Evolutionary conservation across 1,140 invertebrate genomes (phyloP), one percentile per base, ranked within the genome.

Genomic region (Ips typographus): DNA sequence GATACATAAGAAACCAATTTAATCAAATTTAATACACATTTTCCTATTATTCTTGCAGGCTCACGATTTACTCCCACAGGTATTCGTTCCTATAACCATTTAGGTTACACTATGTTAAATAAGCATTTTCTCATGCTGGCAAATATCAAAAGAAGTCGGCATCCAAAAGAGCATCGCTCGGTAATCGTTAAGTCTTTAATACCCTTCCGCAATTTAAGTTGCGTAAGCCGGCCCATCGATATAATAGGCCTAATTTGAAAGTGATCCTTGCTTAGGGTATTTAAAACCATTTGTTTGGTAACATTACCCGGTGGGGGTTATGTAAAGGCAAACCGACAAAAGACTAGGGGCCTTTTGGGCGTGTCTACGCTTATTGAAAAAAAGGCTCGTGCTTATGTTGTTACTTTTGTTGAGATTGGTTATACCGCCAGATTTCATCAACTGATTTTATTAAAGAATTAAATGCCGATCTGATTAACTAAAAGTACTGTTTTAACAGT

Each of bases 171-270:
- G 38, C 39, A 59, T 59, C 57, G 8, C n/a, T 5, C 37, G 6
- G 44, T 39, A 56, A 56, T 37, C 40, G 38, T 8, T 59, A 59
- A 59, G 57, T 42, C 57, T 40, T 59, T 59, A 59, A 59, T 59
- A 42, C 57, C 37, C 57, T 59, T 59, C 42, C 41, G 57, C 40
- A 59, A 59, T 59, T 36, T 59, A 8, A 40, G 38, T 42, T 59
- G 39, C 57, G 41, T 59, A 59, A 59, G 38, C 38, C 57, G 57
- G 42, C 3, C 57, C 57, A 59, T 59, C 8, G 53, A 49, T 8
- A 2, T 22, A 6, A 22, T 22, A 7, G 52, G 52, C 39, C 40
- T 59, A 59, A 59, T 59, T 59, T 42, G 57, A 59, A 59, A 59
- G 57, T 42, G 38, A 59, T 59, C 57, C 42, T 36, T 59, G 40